Evolutionary conservation across 2,797 vertebrate genomes (phyloP).

Genomic region (Cephalopachus bancanus): DNA sequence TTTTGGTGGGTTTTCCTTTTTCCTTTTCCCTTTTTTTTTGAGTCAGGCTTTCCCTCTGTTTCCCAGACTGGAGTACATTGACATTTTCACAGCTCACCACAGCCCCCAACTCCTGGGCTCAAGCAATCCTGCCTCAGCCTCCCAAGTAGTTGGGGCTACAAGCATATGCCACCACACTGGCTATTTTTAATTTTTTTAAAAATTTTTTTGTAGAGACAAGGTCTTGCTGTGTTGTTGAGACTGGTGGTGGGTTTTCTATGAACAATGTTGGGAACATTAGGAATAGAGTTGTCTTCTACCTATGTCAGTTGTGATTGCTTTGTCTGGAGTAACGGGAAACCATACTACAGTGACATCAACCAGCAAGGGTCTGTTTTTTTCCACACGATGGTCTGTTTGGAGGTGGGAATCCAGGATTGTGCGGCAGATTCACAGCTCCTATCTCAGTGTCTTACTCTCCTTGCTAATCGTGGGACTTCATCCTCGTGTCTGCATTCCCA

Average conservation of each 20-base stretch:
- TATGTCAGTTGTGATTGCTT: not conserved
- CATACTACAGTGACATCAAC: not conserved
- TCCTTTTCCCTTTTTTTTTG: too few species aligned
- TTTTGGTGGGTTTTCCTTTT: not conserved
- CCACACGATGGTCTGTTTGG: fast-evolving
- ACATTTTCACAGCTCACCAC: too few species aligned
- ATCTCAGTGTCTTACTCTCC: too few species aligned
- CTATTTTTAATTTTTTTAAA: too few species aligned
- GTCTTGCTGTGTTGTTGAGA: too few species aligned
- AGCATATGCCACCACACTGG: too few species aligned
- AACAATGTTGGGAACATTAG: not conserved
- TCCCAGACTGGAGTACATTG: too few species aligned
- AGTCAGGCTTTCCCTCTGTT: too few species aligned
- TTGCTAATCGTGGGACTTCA: not conserved
- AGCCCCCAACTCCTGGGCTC: too few species aligned
- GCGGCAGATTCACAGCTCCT: fast-evolving
- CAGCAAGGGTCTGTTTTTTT: not conserved
- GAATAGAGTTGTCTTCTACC: not conserved
- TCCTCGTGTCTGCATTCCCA: not conserved
- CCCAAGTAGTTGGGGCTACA: too few species aligned
- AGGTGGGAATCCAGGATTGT: not conserved
- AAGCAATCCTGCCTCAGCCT: too few species aligned
- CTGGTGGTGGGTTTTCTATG: not conserved
- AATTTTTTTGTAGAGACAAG: too few species aligned
- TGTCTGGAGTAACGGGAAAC: not conserved